Conservation (phyloP, 2,888 invertebrate species). For the Caenorhabditis imperialis region DNA sequence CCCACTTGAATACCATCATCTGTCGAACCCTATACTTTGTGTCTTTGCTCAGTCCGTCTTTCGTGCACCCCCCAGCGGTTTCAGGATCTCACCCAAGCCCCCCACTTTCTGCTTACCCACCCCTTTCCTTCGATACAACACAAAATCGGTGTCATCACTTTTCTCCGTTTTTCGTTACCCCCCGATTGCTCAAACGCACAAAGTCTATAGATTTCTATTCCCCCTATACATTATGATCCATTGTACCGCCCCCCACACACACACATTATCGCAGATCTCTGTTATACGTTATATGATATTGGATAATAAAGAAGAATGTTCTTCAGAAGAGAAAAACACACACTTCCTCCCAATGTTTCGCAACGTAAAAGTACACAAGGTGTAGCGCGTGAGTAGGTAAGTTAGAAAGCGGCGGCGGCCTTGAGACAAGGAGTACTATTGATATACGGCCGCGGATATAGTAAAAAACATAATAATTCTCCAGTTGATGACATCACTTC, state of each 20-base stretch:
- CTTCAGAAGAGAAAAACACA: too few relatives aligned
- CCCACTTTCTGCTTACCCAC: not conserved
- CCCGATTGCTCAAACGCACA: conserved; percentile 4
- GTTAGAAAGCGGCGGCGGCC: too few relatives aligned
- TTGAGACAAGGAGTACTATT: conserved; percentile 5
- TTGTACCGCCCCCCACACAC: not conserved
- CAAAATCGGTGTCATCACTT: conserved; percentile 43
- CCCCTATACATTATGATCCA: too few relatives aligned
- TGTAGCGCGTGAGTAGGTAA: conserved; percentile 11
- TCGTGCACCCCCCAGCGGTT: conserved; percentile 28
- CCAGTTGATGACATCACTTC: not conserved
- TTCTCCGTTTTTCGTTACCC: conserved; percentile 13
- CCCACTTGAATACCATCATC: too few relatives aligned
- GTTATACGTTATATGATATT: not conserved
- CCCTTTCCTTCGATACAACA: not conserved
- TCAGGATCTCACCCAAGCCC: conserved; percentile 28
- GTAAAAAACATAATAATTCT: conserved; percentile 1
- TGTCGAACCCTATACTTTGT: conserved; percentile 1
- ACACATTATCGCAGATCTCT: conserved; percentile 2
- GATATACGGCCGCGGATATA: too few relatives aligned
- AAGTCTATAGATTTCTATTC: too few relatives aligned
- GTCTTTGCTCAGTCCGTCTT: conserved; percentile 33
- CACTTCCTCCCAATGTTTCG: conserved; percentile 2
- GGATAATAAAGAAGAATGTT: too few relatives aligned
- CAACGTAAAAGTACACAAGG: conserved; percentile 8